phyloP scores from a whole-genome alignment of 2,797 vertebrate genomes.

The Parauchenoglanis punctatus region DNA sequence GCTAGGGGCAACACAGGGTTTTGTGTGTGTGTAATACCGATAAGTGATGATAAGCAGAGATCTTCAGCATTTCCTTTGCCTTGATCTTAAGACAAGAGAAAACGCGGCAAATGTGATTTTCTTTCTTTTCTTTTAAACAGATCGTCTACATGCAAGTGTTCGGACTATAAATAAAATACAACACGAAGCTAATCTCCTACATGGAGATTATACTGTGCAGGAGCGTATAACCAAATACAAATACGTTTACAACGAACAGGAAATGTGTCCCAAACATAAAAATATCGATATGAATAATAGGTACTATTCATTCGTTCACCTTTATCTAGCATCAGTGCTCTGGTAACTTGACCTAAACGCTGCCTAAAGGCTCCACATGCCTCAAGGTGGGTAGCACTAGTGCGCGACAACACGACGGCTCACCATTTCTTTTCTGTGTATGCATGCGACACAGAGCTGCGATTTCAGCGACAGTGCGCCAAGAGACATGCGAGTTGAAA shows the following conservation, averaged over 20 bases:
- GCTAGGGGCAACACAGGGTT: conserved; percentile 3
- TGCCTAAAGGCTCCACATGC: neutral
- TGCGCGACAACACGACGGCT: neutral
- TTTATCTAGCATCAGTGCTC: neutral
- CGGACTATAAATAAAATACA: neutral
- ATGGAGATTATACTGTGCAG: neutral
- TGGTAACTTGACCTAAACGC: neutral
- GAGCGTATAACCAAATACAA: neutral
- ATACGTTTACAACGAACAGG: neutral
- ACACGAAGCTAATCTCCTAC: neutral
- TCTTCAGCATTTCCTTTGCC: conserved; percentile 29
- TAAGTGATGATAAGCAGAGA: conserved; percentile 51
- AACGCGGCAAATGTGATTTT: neutral
- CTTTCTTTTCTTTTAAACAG: neutral
- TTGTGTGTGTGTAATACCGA: conserved; percentile 32
- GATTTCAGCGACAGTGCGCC: neutral
- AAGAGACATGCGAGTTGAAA: neutral
- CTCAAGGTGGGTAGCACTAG: neutral
- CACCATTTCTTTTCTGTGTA: neutral
- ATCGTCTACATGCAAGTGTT: neutral
- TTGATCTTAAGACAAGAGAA: neutral
- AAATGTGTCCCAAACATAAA: neutral
- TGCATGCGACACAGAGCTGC: neutral
- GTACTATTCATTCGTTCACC: neutral
- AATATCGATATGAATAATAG: neutral